phyloP scores from a whole-genome alignment of 1,140 invertebrate species.

The Zaprionus tsacasi region DNA sequence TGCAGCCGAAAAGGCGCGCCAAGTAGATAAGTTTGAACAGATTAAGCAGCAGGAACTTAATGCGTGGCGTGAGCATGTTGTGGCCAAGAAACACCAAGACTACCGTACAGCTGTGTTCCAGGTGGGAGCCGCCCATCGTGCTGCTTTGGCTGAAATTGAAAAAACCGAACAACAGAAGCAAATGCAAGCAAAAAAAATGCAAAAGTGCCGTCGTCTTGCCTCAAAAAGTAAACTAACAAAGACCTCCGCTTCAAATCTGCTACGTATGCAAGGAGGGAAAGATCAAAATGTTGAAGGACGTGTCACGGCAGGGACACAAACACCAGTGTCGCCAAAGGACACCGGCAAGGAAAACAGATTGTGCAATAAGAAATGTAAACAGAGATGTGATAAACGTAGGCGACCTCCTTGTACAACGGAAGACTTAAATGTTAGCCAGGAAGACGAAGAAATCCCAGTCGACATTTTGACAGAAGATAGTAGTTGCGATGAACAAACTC shows the following conservation, averaged over 20 bases:
- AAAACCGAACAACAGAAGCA: conserved; percentile 33
- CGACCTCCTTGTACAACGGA: background rate
- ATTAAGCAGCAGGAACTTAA: conserved; percentile 65
- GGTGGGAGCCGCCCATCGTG: conserved; percentile 74
- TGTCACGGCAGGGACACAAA: conserved; percentile 60
- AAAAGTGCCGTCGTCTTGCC: conserved; percentile 36
- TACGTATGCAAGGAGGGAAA: conserved; percentile 24
- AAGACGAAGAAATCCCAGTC: too few relatives aligned
- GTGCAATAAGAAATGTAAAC: conserved; percentile 15
- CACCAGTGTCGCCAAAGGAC: conserved; percentile 14
- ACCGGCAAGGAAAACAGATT: conserved; percentile 50
- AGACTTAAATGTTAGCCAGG: background rate
- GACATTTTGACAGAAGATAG: background rate
- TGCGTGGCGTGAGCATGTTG: conserved; percentile 73
- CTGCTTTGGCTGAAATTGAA: conserved; percentile 67
- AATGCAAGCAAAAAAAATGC: conserved; percentile 44
- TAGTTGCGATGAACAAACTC: conserved; percentile 21
- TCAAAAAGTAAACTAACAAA: conserved; percentile 24
- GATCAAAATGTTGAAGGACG: conserved; percentile 53
- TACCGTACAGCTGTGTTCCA: conserved; percentile 69
- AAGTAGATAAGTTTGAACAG: conserved; percentile 59
- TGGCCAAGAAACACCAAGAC: conserved; percentile 69
- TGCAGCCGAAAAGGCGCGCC: conserved; percentile 57
- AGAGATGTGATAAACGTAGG: conserved; percentile 13
- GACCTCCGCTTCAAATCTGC: conserved; percentile 15